Evolutionary conservation across 2,797 vertebrate genomes (phyloP).

Genomic region (Myotis planiceps): DNA sequence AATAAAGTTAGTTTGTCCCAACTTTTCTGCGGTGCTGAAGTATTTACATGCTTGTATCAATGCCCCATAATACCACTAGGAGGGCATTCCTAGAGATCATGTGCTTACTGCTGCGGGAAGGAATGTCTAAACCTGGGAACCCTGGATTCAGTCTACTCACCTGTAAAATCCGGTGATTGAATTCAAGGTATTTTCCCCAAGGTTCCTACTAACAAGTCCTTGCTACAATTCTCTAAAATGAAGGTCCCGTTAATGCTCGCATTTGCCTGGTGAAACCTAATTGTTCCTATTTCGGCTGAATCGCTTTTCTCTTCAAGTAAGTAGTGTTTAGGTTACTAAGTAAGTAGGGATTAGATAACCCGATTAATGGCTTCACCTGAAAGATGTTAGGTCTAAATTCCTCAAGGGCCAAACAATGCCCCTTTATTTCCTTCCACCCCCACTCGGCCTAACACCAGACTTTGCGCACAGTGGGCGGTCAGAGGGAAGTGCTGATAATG

Average conservation of each 20-base stretch:
- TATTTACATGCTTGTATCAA: not conserved
- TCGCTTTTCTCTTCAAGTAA: not conserved
- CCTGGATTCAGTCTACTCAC: not conserved
- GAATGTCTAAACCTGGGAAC: not conserved
- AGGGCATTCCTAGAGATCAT: not conserved
- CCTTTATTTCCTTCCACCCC: not conserved
- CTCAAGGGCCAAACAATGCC: not conserved
- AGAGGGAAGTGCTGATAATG: not conserved
- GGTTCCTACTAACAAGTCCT: not conserved
- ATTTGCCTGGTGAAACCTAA: conserved; percentile 19
- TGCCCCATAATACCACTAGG: too few species aligned
- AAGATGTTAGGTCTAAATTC: not conserved
- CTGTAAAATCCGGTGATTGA: not conserved
- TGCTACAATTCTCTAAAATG: not conserved
- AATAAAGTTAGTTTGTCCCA: not conserved
- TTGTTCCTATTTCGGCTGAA: not conserved
- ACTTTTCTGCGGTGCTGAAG: not conserved
- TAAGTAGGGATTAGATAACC: not conserved
- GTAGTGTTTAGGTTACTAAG: not conserved
- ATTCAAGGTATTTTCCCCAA: conserved; percentile 20
- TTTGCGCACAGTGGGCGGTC: not conserved
- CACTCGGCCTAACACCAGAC: not conserved
- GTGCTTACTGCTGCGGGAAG: not conserved
- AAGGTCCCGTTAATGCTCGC: not conserved
- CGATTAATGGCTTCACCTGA: not conserved